Percentiles rank a stretch among this genome's conserved stretches.
These are phyloP conservation scores for Drosophila phalerata DNA, from an alignment of 2,888 invertebrate species.

Conservation along the genomic window DNA sequence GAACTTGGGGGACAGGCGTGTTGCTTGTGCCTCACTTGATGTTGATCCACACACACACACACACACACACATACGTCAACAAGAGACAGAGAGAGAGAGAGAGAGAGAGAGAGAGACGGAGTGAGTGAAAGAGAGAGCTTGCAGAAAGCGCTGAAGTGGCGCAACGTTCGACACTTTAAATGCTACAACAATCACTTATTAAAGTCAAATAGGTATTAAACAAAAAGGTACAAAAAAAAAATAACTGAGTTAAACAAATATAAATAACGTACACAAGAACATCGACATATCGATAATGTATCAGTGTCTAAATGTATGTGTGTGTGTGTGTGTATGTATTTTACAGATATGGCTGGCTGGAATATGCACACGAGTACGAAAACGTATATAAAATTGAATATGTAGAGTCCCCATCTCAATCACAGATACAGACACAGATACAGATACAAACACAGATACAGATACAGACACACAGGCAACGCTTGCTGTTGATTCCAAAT, in stretches of 20 bases:
- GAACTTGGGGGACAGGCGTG: conserved; percentile 38
- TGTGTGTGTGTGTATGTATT: conserved; percentile 34
- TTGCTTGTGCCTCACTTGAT: conserved; percentile 35
- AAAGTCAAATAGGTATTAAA: conserved; percentile 84
- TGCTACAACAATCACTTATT: conserved; percentile 82
- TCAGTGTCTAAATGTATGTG: conserved; percentile 20
- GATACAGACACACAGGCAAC: conserved; percentile 39
- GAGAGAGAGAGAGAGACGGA: conserved; percentile 3
- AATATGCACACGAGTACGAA: conserved; percentile 42
- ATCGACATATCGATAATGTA: conserved; percentile 64
- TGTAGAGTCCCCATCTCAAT: conserved; percentile 23
- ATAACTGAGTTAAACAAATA: conserved; percentile 71
- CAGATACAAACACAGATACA: conserved; percentile 31
- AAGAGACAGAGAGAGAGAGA: not conserved
- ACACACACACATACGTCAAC: conserved; percentile 31
- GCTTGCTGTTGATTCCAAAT: conserved; percentile 53
- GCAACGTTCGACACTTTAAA: conserved; percentile 76
- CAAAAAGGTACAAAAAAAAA: conserved; percentile 62
- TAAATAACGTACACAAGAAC: conserved; percentile 69
- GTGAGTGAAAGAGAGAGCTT: conserved; percentile 4
- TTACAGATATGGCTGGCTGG: conserved; percentile 65
- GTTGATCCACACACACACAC: conserved; percentile 46
- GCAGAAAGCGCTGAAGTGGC: conserved; percentile 48
- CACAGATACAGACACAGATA: conserved; percentile 27
- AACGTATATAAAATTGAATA: conserved; percentile 39